phyloP scores from a whole-genome alignment of 2,888 invertebrate species.

The Folsomia candida region DNA sequence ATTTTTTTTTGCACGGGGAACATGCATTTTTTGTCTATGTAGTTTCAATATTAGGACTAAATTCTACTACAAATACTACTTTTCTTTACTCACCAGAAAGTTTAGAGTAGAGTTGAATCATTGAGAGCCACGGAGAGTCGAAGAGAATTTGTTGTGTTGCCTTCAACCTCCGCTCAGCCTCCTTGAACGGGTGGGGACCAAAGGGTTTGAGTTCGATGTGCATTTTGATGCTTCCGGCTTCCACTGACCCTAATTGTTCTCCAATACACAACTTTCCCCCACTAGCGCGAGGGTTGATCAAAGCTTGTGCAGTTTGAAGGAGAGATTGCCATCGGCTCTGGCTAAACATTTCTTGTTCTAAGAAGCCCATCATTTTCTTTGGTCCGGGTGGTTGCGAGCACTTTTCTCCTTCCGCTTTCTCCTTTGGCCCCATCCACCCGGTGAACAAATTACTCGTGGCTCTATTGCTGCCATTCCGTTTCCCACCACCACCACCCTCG shows the following conservation, averaged over 20 bases:
- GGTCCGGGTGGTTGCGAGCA: not conserved
- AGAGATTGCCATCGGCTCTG: constrained; percentile 21
- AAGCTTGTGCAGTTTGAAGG: not conserved
- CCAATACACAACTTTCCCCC: not conserved
- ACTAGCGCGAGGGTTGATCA: not conserved
- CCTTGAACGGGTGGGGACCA: constrained; percentile 20
- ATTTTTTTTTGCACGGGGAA: too few relatives aligned
- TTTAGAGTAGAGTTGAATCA: constrained; percentile 19
- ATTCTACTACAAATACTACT: too few relatives aligned
- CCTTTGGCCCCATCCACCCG: not conserved
- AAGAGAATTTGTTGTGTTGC: constrained; percentile 36
- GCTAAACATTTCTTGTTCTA: constrained; percentile 14
- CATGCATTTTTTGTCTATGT: too few relatives aligned
- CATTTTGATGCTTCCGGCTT: constrained; percentile 24
- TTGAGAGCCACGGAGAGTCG: constrained; percentile 29
- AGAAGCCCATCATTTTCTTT: constrained; percentile 9
- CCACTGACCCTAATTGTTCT: constrained; percentile 1
- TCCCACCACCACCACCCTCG: not conserved
- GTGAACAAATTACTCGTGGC: not conserved
- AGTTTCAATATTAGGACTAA: too few relatives aligned
- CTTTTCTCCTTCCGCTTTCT: not conserved
- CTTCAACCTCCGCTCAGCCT: constrained; percentile 25
- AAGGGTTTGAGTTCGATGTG: constrained; percentile 30
- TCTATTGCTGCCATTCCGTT: not conserved
- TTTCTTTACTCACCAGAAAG: constrained; percentile 19